Evolutionary conservation across 2,888 invertebrate species (phyloP), one percentile per base, ranked within the genome.

Genomic region (Lymantria monacha): DNA sequence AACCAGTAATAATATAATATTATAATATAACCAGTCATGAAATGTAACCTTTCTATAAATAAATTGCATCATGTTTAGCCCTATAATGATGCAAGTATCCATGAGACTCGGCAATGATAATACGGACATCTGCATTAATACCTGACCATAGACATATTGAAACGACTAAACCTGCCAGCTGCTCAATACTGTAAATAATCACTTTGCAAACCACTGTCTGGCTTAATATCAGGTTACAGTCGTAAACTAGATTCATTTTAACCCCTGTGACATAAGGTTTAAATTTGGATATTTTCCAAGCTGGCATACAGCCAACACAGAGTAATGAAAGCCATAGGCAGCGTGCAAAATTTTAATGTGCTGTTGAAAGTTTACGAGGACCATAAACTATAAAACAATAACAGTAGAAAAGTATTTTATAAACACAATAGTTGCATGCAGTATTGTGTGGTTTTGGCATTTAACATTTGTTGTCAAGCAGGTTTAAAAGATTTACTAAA

Each of bases 331-430:
- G 67, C 61, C 62, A 63, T 59, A 65, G 63, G 63, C 46, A 57
- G 55, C 38, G 63, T 63, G 58, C 57, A 60, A 69, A 72, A 74
- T 70, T 70, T 74, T 74, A 72, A 74, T 67, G 66, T 53, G 66
- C 61, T 67, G 62, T 67, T 57, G 64, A 67, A 72, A 70, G 59
- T 69, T 33, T 33, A 33, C 10, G 10, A 33, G 33, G 33, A 33
- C 33, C 33, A 33, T 33, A 33, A 33, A 33, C 33, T 33, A 33
- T 10, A 10, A 33, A 33, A 10, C 10, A 10, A 33, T 33, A 33
- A 33, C 10, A 33, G 33, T 33, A 10, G 33, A 33, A 33, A 33
- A 33, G 10, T 33, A 8, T 33, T 22, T 22, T 22, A 22, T 22
- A 22, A 22, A 22, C 22, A 22, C 22, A 22, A 5, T 22, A 22